Base-by-base conservation (phyloP, 1,140 invertebrate species). In the Propsilocerus akamusi region DNA sequence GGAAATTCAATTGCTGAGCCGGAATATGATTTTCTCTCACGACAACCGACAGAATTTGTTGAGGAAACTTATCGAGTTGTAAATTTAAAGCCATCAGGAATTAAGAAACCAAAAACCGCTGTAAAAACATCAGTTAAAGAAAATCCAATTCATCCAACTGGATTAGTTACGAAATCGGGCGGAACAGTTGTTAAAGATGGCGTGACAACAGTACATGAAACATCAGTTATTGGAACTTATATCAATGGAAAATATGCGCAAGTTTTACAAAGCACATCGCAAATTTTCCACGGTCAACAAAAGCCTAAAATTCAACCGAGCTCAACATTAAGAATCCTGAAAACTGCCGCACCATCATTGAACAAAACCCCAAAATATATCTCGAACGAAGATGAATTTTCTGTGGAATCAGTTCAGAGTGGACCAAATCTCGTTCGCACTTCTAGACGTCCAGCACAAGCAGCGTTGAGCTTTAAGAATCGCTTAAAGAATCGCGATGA, bases 211-310 rank as follows among this genome's bases (percentile, higher is more conserved):
- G 78, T 89, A 7, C 83, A 87, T 57, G 84, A 89, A 67, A 90
- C 86, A 0, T 86, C 80, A 58, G 86, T 90, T 11, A 83, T 90
- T 56, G 86, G 86, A 4, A 90, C 86, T 5, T 86, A 82, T 57
- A 86, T 90, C 55, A 83, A 82, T 49, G 85, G 85, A 48, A 86
- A 88, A 64, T 91, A 91, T 58, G 85, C 85, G 7, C 80, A 84
- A 63, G 80, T 91, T 4, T 65, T 86, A 6, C 78, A 83, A 55
- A 84, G 81, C 56, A 83, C 79, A 1, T 82, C 80, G 0, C 73
- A 70, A 59, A 70, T 73, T 51, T 61, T 75, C 51, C 61, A 67
- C 59, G 49, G 56, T 51, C 65, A 63, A 6, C 61, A 62, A 50
- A 69, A 68, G 59, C 62, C 57, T 0, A 80, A 79, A 66, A 79